These are phyloP conservation scores for Hydropsyche betteni DNA, from an alignment of 2,888 invertebrate genomes.

Conservation along the genomic window DNA sequence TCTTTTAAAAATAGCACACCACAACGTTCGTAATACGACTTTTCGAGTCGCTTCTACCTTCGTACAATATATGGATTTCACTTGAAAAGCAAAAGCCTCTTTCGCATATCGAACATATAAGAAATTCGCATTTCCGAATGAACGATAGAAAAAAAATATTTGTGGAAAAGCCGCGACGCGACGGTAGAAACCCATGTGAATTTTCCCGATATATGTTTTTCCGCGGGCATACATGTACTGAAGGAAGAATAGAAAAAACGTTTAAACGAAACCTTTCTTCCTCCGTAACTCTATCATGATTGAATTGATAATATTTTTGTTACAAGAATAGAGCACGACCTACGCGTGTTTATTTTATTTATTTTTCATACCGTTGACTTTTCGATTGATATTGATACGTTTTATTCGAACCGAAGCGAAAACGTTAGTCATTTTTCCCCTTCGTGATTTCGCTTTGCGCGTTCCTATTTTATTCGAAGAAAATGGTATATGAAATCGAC, in stretches of 20 bases:
- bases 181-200: background rate
- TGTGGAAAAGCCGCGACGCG: background rate
- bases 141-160: constrained; percentile 12
- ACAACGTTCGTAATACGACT: too few relatives aligned
- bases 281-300: constrained; percentile 32
- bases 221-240: background rate
- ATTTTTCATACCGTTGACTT: too few relatives aligned
- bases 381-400: too few relatives aligned
- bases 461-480: too few relatives aligned
- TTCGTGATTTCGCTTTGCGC: too few relatives aligned
- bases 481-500: too few relatives aligned
- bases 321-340: constrained; percentile 9
- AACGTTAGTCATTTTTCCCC: background rate
- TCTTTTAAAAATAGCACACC: too few relatives aligned
- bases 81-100: background rate
- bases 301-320: constrained; percentile 37
- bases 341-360: constrained; percentile 1
- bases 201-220: constrained; percentile 5
- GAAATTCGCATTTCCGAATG: constrained; percentile 3
- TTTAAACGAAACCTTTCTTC: constrained; percentile 35
- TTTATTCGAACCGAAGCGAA: background rate
- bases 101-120: background rate
- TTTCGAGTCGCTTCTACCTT: too few relatives aligned
- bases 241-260: background rate
- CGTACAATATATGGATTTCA: too few relatives aligned